These are phyloP conservation scores for Endomychus coccineus DNA, from an alignment of 2,888 invertebrate genomes.

Conservation along the genomic window DNA sequence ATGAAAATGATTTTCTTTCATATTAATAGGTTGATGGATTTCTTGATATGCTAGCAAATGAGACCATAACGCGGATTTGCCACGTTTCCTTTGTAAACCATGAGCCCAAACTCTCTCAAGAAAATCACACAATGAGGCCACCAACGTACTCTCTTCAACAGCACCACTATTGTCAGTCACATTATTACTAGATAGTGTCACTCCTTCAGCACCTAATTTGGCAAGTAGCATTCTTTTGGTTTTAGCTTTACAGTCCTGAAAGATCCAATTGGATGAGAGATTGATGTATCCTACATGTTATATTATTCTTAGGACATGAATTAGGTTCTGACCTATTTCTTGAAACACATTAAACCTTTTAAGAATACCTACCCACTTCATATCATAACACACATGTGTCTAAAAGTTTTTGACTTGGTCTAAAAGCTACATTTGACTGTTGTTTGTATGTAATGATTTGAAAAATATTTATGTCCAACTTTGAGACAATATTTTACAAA, in stretches of 20 bases:
- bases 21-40: slow-evolving; percentile 55
- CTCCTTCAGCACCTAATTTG: slow-evolving; percentile 96
- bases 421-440: too few relatives aligned
- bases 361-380: too few relatives aligned
- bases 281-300: too few relatives aligned
- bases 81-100: slow-evolving; percentile 90
- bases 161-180: slow-evolving; percentile 60
- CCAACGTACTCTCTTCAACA: slow-evolving; percentile 95
- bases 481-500: too few relatives aligned
- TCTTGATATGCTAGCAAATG: slow-evolving; percentile 88
- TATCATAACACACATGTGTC: too few relatives aligned
- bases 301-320: background rate
- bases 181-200: slow-evolving; percentile 78
- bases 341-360: too few relatives aligned
- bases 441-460: too few relatives aligned
- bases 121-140: slow-evolving; percentile 95
- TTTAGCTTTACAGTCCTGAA: slow-evolving; percentile 82
- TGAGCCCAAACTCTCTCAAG: slow-evolving; percentile 97
- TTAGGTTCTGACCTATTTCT: background rate
- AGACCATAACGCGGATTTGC: slow-evolving; percentile 96
- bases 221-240: slow-evolving; percentile 98
- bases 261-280: slow-evolving; percentile 7
- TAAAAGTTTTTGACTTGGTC: too few relatives aligned
- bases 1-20: slow-evolving; percentile 55
- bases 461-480: too few relatives aligned